A percentile compares a stretch with the other conserved stretches of the same genome.
phyloP scores from a whole-genome alignment of 2,888 invertebrate species.

The Zele albiditarsus region DNA sequence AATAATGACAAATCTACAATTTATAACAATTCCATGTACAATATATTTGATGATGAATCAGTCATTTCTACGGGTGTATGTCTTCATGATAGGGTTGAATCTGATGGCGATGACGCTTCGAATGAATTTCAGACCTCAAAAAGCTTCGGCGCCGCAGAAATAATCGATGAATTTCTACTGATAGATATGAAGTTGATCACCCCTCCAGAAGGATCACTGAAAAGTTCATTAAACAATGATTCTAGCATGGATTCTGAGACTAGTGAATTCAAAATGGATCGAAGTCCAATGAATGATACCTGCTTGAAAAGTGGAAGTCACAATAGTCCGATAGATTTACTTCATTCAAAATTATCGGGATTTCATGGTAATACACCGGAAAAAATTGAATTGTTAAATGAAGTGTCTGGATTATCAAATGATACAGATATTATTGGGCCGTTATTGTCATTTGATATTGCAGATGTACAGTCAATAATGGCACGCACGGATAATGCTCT shows the following conservation, averaged over 20 bases:
- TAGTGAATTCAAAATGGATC: background rate
- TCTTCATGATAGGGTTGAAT: background rate
- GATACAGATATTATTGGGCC: constrained; percentile 18
- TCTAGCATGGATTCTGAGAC: background rate
- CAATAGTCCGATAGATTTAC: background rate
- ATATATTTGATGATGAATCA: background rate
- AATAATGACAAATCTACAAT: background rate
- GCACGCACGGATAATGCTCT: background rate
- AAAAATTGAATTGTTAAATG: background rate
- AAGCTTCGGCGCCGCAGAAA: background rate
- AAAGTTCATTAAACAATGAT: background rate
- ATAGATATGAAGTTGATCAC: background rate
- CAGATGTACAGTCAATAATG: background rate
- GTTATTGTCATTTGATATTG: background rate
- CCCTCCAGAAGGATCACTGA: background rate
- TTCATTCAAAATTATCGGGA: constrained; percentile 37
- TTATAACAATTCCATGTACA: background rate
- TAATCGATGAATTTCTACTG: background rate
- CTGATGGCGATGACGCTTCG: background rate
- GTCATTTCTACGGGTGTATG: too few relatives aligned
- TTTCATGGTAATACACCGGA: constrained; percentile 10
- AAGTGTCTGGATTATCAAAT: constrained; percentile 15
- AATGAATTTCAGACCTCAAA: background rate
- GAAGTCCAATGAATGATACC: background rate
- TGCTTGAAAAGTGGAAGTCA: background rate